Base-by-base conservation (phyloP, 2,888 invertebrate genomes). In the Pollenia griseotomentosa region DNA sequence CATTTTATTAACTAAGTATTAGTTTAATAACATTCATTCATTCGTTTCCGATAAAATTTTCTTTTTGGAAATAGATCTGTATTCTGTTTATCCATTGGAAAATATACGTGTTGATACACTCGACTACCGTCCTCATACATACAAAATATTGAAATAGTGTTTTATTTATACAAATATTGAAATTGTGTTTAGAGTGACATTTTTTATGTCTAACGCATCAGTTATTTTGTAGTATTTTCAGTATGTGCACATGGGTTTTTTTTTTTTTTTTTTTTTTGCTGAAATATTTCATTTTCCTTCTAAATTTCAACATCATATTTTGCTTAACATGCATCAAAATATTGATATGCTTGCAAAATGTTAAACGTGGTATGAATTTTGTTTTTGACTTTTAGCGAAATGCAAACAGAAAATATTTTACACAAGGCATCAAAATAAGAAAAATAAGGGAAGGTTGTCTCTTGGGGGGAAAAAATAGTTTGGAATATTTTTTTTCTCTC, bases 1-100 rank as follows among this genome's bases (percentile, higher is more conserved):
- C 16, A 16, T 14, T 53, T 53, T n/a, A 53, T n/a, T 53, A n/a
- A 5, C 4, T 53, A 53, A n/a, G 53, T 53, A 53, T 14, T n/a
- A n/a, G n/a, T n/a, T n/a, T n/a, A n/a, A n/a, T 33, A 33, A 6
- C 6, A 33, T 33, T 33, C 6, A 6, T 33, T 33, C 12, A 53
- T 53, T 11, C 63, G 9, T n/a, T n/a, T 10, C n/a, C 16, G 16
- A 63, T 63, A 42, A 9, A 63, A 63, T 63, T 63, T 42, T 46
- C 40, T 61, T 8, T 33, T 61, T 48, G 33, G 23, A 74, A 61
- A 48, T 40, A 74, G 16, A 74, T 48, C 33, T 14, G 11, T 12
- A 46, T 73, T 74, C 40, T 51, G 61, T 61, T 48, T 51, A 61
- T 61, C 12, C 61, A 74, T 61, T 74, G 74, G 61, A 74, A 74